Evolutionary conservation across 1,140 invertebrate genomes (phyloP), one percentile per base, ranked within the genome.

Genomic region (Pinna nobilis): DNA sequence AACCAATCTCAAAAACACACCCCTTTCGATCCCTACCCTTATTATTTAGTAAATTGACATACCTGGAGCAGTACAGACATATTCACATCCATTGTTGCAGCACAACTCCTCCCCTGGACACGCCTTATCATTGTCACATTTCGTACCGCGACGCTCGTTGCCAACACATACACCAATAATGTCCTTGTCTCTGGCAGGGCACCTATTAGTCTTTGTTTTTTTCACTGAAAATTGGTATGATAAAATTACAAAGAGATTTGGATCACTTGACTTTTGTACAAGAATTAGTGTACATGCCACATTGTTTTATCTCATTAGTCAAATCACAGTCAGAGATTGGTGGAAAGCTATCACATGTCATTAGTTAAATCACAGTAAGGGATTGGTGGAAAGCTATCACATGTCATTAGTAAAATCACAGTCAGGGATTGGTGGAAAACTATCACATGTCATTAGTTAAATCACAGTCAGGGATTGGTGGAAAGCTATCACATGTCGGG

Each of bases 41-140:
- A n/a, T n/a, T n/a, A n/a, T n/a, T n/a, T n/a, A n/a, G n/a, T n/a
- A n/a, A n/a, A n/a, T n/a, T n/a, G n/a, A n/a, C n/a, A n/a, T 70
- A 70, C 68, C 68, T 50, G 57, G 41, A 28, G 57, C 30, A 9
- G 68, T 61, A 35, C 68, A 70, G 28, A 70, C 53, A 35, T 37
- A 28, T 39, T 47, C 68, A 70, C 68, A 70, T 4, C 33, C 47
- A 53, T 49, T 70, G 9, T 35, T 32, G 51, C 68, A 70, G 33
- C 68, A 70, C 41, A 70, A 47, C 32, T 70, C 39, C 32, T 23
- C 20, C 13, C 47, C 47, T 41, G 50, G 30, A 63, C 68, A 70
- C 33, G 51, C 68, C 11, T 39, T 7, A n/a, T 63, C 44, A 51
- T 2, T 41, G 2, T 23, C 18, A 44, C 68, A 70, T 33, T 25